A percentile compares a stretch with the other conserved stretches of the same genome.
phyloP scores from a whole-genome alignment of 2,888 invertebrate species.

The Pomacea canaliculata region DNA sequence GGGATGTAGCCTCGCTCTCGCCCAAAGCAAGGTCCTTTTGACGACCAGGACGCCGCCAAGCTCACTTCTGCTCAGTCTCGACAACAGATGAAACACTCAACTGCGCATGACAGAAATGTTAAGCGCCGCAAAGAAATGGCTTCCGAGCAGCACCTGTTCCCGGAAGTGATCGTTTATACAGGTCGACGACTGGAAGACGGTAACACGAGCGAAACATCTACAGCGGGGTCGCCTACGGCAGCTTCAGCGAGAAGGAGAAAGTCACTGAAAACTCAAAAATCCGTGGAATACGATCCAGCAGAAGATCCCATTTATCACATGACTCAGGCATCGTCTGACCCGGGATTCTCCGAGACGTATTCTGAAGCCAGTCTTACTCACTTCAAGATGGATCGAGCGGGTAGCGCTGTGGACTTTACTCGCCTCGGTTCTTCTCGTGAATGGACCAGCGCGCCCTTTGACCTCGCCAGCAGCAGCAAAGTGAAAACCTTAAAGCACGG shows the following conservation, averaged over 20 bases:
- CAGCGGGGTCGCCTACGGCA: neutral
- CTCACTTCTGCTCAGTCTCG: neutral
- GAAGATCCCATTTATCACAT: neutral
- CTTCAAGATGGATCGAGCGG: no score
- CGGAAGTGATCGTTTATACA: slow-evolving; percentile 12
- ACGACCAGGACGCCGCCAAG: neutral
- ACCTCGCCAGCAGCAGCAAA: neutral
- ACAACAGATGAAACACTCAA: neutral
- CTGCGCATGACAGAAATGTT: neutral
- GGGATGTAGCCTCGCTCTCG: neutral
- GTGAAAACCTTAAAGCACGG: neutral
- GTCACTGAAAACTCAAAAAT: no score
- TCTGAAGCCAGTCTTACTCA: no score
- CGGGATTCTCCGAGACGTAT: neutral
- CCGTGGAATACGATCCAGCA: neutral
- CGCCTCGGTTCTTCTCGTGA: neutral
- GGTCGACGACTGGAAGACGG: neutral
- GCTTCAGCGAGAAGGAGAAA: no score
- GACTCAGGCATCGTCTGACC: neutral
- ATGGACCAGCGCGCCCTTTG: neutral
- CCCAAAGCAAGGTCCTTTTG: neutral
- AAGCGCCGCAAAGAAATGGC: neutral
- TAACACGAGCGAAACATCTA: neutral
- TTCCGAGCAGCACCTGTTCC: slow-evolving; percentile 3
- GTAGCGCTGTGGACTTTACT: no score